Conservation (phyloP, 2,888 invertebrate species). For the Ypsolopha scabrella region DNA sequence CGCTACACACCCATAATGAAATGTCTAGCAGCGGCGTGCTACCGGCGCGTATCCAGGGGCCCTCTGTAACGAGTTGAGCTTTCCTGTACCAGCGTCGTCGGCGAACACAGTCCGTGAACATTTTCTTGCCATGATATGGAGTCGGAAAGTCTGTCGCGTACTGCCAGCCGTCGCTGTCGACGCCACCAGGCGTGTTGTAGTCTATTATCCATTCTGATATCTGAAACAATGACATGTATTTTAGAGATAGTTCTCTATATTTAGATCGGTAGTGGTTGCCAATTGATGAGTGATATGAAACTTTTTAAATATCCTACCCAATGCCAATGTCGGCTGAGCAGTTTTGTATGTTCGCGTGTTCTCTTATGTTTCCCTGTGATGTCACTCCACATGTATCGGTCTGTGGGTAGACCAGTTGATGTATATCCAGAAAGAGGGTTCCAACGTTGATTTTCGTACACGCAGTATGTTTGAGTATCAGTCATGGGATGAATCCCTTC, state of each 20-base stretch:
- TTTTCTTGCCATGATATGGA: constrained; percentile 85
- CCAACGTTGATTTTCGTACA: constrained; percentile 96
- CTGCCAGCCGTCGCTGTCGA: constrained; percentile 94
- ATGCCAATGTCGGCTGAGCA: constrained; percentile 89
- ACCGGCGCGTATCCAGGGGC: constrained; percentile 91
- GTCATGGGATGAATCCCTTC: constrained; percentile 77
- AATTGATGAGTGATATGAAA: not conserved
- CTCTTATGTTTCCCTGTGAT: constrained; percentile 85
- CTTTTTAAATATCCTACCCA: constrained; percentile 72
- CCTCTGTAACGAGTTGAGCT: constrained; percentile 84
- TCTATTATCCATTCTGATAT: constrained; percentile 94
- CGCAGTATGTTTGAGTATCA: constrained; percentile 87
- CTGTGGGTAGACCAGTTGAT: constrained; percentile 86
- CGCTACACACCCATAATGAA: constrained; percentile 72
- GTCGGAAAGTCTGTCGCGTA: constrained; percentile 94
- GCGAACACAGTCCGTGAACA: constrained; percentile 90
- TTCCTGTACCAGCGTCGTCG: constrained; percentile 86
- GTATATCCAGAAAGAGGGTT: constrained; percentile 92
- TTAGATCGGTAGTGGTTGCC: no score
- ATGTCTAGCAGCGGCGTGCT: constrained; percentile 87
- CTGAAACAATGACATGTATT: constrained; percentile 33
- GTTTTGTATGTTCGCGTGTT: constrained; percentile 86
- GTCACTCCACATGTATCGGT: constrained; percentile 94
- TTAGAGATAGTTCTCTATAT: no score
- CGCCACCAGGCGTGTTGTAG: constrained; percentile 89